Evolutionary conservation across 2,797 vertebrate genomes (phyloP).

Genomic region (Onychomys arenicola): DNA sequence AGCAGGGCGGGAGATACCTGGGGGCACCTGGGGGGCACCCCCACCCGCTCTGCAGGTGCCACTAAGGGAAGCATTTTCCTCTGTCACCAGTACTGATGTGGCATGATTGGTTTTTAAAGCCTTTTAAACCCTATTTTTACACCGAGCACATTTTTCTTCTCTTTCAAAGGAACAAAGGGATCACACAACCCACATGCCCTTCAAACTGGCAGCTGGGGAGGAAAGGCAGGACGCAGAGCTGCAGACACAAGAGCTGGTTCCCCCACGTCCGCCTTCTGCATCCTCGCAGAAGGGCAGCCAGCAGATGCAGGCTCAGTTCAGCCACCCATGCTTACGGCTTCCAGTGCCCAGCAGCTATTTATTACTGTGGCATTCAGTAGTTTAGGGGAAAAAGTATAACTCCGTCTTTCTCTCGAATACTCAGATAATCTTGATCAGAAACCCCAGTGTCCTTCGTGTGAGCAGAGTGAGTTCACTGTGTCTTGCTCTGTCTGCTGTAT

Average conservation of each 20-base stretch:
- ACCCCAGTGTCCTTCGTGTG: not conserved
- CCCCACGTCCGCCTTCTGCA: not conserved
- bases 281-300: not conserved
- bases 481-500: not conserved
- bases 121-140: constrained; percentile 78
- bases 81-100: constrained; percentile 32
- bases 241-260: not conserved
- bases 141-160: constrained; percentile 31
- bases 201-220: not conserved
- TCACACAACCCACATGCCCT: constrained; percentile 76
- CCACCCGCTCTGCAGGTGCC: not conserved
- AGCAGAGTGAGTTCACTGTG: not conserved
- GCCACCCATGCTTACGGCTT: not conserved
- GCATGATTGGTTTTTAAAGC: constrained; percentile 66
- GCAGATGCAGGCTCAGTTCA: not conserved
- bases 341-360: not conserved
- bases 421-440: not conserved
- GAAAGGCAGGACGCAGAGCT: constrained; percentile 62
- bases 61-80: not conserved
- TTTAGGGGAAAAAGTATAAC: constrained; percentile 33
- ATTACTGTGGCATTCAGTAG: not conserved
- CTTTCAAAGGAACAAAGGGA: constrained; percentile 79
- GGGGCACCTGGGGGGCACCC: no score
- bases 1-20: not conserved
- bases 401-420: constrained; percentile 5